Conservation (phyloP, 2,888 invertebrate genomes). For the Linnaemya tessellans region DNA sequence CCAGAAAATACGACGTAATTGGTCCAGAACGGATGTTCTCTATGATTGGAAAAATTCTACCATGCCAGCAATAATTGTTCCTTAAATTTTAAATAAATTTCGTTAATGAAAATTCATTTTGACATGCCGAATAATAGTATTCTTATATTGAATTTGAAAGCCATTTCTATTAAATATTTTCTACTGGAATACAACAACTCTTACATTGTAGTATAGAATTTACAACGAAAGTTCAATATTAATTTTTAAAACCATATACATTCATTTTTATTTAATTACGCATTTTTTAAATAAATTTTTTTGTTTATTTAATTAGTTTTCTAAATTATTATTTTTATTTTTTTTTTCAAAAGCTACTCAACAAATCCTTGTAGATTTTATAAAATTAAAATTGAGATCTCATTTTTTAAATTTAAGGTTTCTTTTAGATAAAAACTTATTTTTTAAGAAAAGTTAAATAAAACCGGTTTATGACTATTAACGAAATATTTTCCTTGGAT, state of each 20-base stretch:
- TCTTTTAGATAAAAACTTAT: neutral
- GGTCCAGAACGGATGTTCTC: too few species aligned
- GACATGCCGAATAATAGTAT: neutral
- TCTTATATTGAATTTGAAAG: neutral
- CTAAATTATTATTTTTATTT: neutral
- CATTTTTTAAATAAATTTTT: too few species aligned
- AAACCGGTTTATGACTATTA: neutral
- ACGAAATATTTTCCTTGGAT: neutral
- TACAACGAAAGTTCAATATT: neutral
- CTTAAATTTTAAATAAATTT: neutral
- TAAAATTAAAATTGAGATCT: slow-evolving; percentile 7
- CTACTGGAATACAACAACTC: neutral
- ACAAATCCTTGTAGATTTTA: neutral
- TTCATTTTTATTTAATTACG: too few species aligned
- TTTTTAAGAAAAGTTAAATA: neutral
- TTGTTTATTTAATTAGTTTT: neutral
- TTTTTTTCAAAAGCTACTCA: slow-evolving; percentile 1
- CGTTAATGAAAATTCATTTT: neutral
- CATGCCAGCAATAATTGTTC: too few species aligned
- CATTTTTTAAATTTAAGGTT: slow-evolving; percentile 13
- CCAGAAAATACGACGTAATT: too few species aligned
- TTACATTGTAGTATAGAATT: neutral
- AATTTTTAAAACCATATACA: too few species aligned
- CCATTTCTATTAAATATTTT: neutral
- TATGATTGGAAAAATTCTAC: too few species aligned